Percentiles rank a stretch among this genome's conserved stretches.
Conservation (phyloP, 2,888 invertebrate species). For the Chymomyza procnemis region DNA sequence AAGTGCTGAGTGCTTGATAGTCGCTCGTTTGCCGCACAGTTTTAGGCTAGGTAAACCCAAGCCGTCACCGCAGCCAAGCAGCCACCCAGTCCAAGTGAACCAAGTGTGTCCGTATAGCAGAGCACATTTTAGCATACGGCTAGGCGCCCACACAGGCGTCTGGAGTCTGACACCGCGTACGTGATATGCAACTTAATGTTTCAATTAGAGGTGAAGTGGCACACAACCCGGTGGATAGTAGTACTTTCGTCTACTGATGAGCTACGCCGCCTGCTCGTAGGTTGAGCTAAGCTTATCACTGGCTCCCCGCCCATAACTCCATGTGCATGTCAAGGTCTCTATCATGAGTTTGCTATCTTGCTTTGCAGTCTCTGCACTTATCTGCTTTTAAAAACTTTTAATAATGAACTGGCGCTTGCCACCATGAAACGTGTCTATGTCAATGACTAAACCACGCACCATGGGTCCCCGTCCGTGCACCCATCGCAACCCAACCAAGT, state of each 20-base stretch:
- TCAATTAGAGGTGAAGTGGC: conserved; percentile 77
- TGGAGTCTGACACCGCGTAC: conserved; percentile 77
- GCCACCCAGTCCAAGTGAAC: conserved; percentile 31
- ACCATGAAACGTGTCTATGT: conserved; percentile 56
- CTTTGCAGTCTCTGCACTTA: conserved; percentile 69
- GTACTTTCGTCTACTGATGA: conserved; percentile 5
- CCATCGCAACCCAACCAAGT: not conserved
- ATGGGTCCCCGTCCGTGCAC: not conserved
- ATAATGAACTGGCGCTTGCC: conserved; percentile 69
- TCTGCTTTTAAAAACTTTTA: conserved; percentile 72
- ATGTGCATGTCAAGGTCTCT: conserved; percentile 50
- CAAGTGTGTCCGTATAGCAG: not conserved
- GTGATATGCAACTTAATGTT: conserved; percentile 78
- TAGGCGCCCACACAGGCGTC: conserved; percentile 55
- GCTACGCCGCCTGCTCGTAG: not conserved
- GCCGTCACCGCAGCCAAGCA: conserved; percentile 35
- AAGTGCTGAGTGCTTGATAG: conserved; percentile 67
- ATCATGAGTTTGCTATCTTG: conserved; percentile 68
- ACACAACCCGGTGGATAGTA: conserved; percentile 31
- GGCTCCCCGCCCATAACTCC: conserved; percentile 31
- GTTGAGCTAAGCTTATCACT: conserved; percentile 46
- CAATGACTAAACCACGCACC: conserved; percentile 23
- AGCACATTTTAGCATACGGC: conserved; percentile 62
- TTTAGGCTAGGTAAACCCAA: conserved; percentile 45
- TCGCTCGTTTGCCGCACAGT: conserved; percentile 20